phyloP scores from a whole-genome alignment of 2,797 vertebrate genomes.

The Ibycter americanus region DNA sequence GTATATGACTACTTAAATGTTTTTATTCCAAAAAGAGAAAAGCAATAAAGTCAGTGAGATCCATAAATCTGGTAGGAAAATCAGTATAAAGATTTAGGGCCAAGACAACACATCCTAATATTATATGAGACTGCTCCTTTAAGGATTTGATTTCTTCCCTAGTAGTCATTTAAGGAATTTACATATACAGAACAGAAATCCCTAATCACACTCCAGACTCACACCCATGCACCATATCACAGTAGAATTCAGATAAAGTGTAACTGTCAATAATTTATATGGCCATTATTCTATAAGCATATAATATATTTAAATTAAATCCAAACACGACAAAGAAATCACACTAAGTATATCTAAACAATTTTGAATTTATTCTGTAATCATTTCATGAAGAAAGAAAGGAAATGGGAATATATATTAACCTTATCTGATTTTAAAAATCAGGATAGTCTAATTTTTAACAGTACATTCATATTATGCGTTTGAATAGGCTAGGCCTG shows the following conservation, averaged over 20 bases:
- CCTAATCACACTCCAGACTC: not conserved
- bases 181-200: not conserved
- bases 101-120: not conserved
- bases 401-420: not conserved
- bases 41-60: not conserved
- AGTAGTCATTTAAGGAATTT: not conserved
- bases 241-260: not conserved
- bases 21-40: not conserved
- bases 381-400: not conserved
- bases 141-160: not conserved
- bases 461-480: not conserved
- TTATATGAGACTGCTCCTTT: not conserved
- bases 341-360: not conserved
- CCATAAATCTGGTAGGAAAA: not conserved
- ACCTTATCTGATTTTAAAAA: not conserved
- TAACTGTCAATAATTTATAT: not conserved
- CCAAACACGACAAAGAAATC: not conserved
- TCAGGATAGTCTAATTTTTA: not conserved
- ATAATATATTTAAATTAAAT: not conserved
- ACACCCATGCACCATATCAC: not conserved
- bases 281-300: not conserved
- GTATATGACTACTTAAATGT: not conserved
- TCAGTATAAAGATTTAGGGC: not conserved
- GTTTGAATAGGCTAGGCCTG: not conserved
- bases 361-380: not conserved